These are phyloP conservation scores for Myripristis jacobus DNA, from an alignment of 2,797 vertebrate species.

Conservation along the genomic window DNA sequence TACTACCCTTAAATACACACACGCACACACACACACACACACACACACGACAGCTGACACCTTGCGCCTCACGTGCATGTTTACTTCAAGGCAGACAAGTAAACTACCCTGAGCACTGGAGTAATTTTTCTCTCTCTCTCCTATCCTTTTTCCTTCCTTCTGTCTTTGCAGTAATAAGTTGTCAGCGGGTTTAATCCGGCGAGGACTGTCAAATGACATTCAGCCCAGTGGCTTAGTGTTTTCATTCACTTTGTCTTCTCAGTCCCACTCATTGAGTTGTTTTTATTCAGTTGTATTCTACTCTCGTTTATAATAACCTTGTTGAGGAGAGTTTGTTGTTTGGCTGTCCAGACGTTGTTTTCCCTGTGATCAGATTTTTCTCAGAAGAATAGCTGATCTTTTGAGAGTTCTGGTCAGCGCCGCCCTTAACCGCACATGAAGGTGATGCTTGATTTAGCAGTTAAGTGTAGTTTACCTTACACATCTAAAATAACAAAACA, in stretches of 20 bases:
- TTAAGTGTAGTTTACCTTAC: no score
- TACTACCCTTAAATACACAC: neutral
- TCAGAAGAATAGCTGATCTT: no score
- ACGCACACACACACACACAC: constrained; percentile 36
- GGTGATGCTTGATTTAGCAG: no score
- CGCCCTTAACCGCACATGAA: no score
- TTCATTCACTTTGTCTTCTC: neutral
- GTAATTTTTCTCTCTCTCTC: neutral
- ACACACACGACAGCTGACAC: constrained; percentile 43
- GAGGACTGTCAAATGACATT: constrained; percentile 9
- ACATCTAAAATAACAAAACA: no score
- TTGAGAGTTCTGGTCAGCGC: no score
- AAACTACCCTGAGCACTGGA: neutral
- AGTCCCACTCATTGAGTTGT: neutral
- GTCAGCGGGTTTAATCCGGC: constrained; percentile 2
- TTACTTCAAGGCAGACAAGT: constrained; percentile 18
- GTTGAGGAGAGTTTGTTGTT: no score
- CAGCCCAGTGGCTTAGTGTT: neutral
- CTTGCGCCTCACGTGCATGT: constrained; percentile 30
- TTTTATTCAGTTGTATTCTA: neutral
- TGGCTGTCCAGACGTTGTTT: no score
- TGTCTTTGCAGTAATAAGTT: constrained; percentile 5
- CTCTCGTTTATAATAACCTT: neutral
- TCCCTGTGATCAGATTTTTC: no score
- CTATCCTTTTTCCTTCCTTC: neutral